Evolutionary conservation across 2,888 invertebrate genomes (phyloP).

Genomic region (Hemithea aestivaria): DNA sequence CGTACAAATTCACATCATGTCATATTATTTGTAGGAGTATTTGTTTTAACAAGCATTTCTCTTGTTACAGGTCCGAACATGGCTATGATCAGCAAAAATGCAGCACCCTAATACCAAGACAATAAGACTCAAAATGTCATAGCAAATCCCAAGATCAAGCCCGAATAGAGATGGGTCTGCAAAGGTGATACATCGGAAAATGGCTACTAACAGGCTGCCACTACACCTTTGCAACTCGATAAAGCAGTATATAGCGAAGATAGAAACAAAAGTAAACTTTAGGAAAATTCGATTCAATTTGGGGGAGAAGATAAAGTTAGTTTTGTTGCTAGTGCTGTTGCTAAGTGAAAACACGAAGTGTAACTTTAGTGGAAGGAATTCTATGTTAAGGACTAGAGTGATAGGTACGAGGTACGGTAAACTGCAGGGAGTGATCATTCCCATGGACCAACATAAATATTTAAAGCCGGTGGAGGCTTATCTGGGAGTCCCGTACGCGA

Average conservation of each 20-base stretch:
- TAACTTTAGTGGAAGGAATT: slow-evolving; percentile 77
- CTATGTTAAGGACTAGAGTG: slow-evolving; percentile 87
- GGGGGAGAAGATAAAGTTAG: slow-evolving; percentile 47
- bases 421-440: slow-evolving; percentile 88
- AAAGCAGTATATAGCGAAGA: slow-evolving; percentile 57
- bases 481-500: slow-evolving; percentile 92
- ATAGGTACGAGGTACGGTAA: slow-evolving; percentile 92
- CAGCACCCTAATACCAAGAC: slow-evolving; percentile 28
- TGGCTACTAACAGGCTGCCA: slow-evolving; percentile 69
- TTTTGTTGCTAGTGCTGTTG: slow-evolving; percentile 54
- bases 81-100: slow-evolving; percentile 28
- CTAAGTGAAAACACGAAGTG: slow-evolving; percentile 57
- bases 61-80: slow-evolving; percentile 53
- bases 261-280: slow-evolving; percentile 31
- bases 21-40: no score
- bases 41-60: slow-evolving; percentile 13
- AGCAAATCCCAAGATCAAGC: slow-evolving; percentile 32
- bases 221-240: slow-evolving; percentile 73
- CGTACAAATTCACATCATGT: no score
- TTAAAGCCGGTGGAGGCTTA: slow-evolving; percentile 89
- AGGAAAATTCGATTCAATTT: slow-evolving; percentile 37
- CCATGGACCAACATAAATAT: slow-evolving; percentile 87
- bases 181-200: slow-evolving; percentile 72
- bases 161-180: slow-evolving; percentile 59
- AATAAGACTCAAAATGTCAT: slow-evolving; percentile 36